Evolutionary conservation across 2,113 vertebrate genomes (phyloP).

Genomic region (Hippocampus guttulatus): DNA sequence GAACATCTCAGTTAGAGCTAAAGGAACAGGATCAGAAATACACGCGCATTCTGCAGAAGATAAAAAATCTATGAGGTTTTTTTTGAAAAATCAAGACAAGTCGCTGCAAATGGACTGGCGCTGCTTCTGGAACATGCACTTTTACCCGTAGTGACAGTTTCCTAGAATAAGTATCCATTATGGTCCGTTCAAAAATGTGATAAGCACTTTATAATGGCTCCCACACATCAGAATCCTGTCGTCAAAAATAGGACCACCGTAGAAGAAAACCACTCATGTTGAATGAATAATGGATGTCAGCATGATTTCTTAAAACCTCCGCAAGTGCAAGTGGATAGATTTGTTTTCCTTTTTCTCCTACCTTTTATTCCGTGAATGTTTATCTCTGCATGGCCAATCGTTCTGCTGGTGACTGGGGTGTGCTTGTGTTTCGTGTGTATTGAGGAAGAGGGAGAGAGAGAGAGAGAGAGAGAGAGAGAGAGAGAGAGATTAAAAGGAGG

Average conservation of each 20-base stretch:
- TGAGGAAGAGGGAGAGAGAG: slow-evolving; percentile 11
- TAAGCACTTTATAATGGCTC: slow-evolving; percentile 27
- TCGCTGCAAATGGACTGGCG: slow-evolving; percentile 8
- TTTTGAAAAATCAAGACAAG: slow-evolving; percentile 9
- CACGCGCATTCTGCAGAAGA: neutral
- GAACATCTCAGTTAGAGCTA: neutral
- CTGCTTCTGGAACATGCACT: slow-evolving; percentile 18
- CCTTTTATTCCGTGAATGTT: slow-evolving; percentile 16
- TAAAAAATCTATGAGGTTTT: neutral
- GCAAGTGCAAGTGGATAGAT: slow-evolving; percentile 32
- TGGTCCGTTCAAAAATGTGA: slow-evolving; percentile 28
- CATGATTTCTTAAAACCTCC: slow-evolving; percentile 48
- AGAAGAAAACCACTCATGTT: slow-evolving; percentile 14
- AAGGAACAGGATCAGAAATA: neutral
- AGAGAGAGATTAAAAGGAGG: slow-evolving; percentile 26
- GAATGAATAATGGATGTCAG: slow-evolving; percentile 60
- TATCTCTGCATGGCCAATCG: slow-evolving; percentile 20
- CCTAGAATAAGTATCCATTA: slow-evolving; percentile 63
- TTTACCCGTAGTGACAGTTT: slow-evolving; percentile 43
- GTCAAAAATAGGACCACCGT: slow-evolving; percentile 3
- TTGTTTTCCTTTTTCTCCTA: slow-evolving; percentile 24
- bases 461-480: slow-evolving; percentile 14
- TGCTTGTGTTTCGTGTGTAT: slow-evolving; percentile 16
- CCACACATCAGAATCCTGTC: slow-evolving; percentile 6
- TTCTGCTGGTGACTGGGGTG: slow-evolving; percentile 22